Percentiles rank a stretch among this genome's conserved stretches.
Conservation (phyloP, 2,113 vertebrate species). For the Terrapene triunguis region DNA sequence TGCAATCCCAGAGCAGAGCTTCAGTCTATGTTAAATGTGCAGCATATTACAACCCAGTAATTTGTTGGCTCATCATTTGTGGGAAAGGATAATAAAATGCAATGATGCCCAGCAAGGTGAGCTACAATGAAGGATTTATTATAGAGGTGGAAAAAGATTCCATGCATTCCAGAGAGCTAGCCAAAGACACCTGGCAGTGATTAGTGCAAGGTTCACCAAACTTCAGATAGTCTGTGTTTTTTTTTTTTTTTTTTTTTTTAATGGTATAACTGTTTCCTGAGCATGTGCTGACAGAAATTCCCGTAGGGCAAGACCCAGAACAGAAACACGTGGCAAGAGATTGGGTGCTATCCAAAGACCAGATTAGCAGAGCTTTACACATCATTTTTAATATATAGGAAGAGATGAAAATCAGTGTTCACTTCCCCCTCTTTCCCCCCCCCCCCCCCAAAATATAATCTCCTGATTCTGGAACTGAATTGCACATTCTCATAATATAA, state of each 20-base stretch:
- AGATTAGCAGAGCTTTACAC: conserved; percentile 84
- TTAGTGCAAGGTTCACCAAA: conserved; percentile 90
- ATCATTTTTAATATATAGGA: conserved; percentile 75
- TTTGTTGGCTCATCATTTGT: background rate
- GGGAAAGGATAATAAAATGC: conserved; percentile 34
- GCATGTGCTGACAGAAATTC: conserved; percentile 92
- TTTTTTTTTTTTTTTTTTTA: conserved; percentile 67
- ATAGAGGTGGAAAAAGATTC: conserved; percentile 82
- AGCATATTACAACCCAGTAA: background rate
- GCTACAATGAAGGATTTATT: conserved; percentile 78
- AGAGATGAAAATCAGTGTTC: conserved; percentile 72
- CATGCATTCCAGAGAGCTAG: conserved; percentile 83
- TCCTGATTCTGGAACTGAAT: conserved; percentile 56
- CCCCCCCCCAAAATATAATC: conserved; percentile 12
- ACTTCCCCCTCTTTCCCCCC: background rate
- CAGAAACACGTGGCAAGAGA: conserved; percentile 86
- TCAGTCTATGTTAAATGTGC: background rate
- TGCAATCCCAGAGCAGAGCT: background rate
- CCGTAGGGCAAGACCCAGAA: conserved; percentile 81
- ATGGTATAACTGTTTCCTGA: conserved; percentile 93
- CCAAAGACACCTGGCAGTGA: conserved; percentile 89
- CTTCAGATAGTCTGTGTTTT: conserved; percentile 85
- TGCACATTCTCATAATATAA: conserved; percentile 57
- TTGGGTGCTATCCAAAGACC: conserved; percentile 79
- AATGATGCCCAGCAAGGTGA: conserved; percentile 73